These are phyloP conservation scores for Chunga burmeisteri DNA, from an alignment of 2,113 vertebrate species.

Conservation along the genomic window DNA sequence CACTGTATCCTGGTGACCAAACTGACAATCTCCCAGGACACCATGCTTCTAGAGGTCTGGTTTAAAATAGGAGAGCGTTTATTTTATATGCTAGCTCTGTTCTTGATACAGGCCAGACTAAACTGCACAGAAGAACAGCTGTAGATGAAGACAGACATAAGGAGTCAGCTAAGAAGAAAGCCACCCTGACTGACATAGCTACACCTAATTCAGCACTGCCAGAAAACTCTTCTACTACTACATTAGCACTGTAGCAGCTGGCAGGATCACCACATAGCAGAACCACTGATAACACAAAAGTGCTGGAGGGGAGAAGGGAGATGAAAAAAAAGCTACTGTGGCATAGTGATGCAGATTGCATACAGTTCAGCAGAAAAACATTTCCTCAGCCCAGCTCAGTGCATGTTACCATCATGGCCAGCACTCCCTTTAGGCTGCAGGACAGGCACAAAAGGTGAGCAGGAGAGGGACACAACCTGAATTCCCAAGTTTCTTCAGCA, in stretches of 20 bases:
- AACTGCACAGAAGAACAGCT: neutral
- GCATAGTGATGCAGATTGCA: neutral
- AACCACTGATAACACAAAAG: neutral
- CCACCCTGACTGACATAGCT: neutral
- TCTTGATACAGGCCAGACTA: neutral
- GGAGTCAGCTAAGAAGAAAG: neutral
- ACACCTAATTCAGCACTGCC: neutral
- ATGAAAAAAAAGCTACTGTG: neutral
- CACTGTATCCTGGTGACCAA: neutral
- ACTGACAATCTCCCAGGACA: neutral
- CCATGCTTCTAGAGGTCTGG: neutral
- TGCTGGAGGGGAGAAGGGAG: neutral
- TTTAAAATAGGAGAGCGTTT: neutral
- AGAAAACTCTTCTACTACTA: neutral
- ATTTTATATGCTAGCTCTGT: neutral
- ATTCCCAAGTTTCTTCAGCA: neutral
- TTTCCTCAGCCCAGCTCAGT: neutral
- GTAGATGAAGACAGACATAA: neutral
- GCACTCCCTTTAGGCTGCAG: neutral
- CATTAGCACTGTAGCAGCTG: neutral
- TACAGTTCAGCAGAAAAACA: neutral
- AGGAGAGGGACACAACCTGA: neutral
- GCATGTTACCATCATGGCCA: rapidly evolving
- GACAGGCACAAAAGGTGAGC: neutral
- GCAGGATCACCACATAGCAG: neutral